phyloP scores from a whole-genome alignment of 2,113 vertebrate species.

The Panthera tigris region DNA sequence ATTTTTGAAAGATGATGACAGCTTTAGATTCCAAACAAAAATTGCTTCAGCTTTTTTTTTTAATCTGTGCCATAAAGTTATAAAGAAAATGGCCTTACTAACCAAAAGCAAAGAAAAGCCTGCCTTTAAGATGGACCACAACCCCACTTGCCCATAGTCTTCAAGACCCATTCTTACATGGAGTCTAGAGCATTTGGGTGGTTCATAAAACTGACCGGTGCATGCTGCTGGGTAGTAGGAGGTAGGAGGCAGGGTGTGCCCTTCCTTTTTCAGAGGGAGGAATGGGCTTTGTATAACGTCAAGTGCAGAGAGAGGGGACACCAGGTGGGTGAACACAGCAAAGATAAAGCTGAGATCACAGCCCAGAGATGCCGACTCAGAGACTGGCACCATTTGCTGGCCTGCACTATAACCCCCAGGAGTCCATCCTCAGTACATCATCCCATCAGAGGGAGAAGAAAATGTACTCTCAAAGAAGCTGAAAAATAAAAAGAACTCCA shows the following conservation, averaged over 20 bases:
- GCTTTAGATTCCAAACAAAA: conserved; percentile 28
- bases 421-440: neutral
- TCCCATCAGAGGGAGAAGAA: neutral
- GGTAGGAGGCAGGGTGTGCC: neutral
- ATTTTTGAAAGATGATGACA: neutral
- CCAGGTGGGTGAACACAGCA: neutral
- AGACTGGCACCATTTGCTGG: neutral
- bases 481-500: neutral
- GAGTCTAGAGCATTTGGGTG: neutral
- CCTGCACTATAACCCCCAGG: neutral
- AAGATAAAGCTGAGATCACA: neutral
- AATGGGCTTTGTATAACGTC: neutral
- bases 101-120: conserved; percentile 23
- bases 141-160: neutral
- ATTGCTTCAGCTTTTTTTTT: neutral
- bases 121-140: neutral
- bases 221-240: neutral
- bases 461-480: neutral
- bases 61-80: neutral
- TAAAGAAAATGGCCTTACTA: conserved; percentile 7
- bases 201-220: no score
- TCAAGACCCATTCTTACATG: neutral
- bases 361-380: neutral
- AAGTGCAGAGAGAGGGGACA: neutral
- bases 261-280: neutral